Conservation (phyloP, 1,140 invertebrate species). For the Camponotus floridanus region DNA sequence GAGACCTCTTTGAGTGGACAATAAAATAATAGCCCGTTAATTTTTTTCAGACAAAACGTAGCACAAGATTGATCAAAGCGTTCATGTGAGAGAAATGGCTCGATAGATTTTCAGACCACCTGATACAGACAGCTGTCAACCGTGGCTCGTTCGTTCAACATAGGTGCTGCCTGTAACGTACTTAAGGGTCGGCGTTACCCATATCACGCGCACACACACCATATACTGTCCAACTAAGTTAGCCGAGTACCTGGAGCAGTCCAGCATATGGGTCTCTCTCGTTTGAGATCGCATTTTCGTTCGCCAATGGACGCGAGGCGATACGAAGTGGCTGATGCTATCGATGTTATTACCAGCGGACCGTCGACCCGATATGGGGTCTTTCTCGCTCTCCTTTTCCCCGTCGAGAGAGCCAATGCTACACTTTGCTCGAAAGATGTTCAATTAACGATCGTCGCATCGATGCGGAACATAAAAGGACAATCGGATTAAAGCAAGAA, state of each 20-base stretch:
- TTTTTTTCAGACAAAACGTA: background rate
- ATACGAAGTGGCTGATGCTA: slow-evolving; percentile 47
- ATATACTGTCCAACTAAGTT: slow-evolving; percentile 30
- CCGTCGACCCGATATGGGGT: slow-evolving; percentile 6
- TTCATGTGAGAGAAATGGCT: background rate
- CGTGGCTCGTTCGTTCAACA: slow-evolving; percentile 25
- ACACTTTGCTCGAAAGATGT: slow-evolving; percentile 39
- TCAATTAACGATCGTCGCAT: slow-evolving; percentile 27
- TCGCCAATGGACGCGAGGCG: slow-evolving; percentile 23
- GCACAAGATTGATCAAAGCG: background rate
- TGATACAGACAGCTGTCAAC: slow-evolving; percentile 29
- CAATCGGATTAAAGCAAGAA: slow-evolving; percentile 17
- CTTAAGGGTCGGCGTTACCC: slow-evolving; percentile 41
- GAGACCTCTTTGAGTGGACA: background rate
- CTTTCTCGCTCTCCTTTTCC: slow-evolving; percentile 1
- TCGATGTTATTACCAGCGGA: slow-evolving; percentile 64
- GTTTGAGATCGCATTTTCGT: slow-evolving; percentile 66
- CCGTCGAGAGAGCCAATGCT: background rate
- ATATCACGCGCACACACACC: background rate
- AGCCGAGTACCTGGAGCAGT: background rate
- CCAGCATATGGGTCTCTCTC: slow-evolving; percentile 54
- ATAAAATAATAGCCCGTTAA: background rate
- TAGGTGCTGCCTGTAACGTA: slow-evolving; percentile 16
- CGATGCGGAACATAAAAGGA: background rate
- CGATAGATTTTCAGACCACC: background rate